Conservation (phyloP, 2,888 invertebrate genomes). For the Apotomis capreana region DNA sequence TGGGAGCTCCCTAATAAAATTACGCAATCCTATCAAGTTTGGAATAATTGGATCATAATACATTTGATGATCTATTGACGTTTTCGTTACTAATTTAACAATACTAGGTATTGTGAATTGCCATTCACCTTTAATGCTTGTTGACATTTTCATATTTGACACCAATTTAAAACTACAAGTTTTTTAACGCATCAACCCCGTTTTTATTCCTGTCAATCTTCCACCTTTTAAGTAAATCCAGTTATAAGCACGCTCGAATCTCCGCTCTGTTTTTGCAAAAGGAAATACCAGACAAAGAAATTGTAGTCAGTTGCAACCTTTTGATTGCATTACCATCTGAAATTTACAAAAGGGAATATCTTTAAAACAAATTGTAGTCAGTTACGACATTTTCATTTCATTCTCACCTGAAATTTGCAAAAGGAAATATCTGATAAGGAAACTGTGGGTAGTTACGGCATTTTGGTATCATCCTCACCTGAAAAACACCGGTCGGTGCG, state of each 20-base stretch:
- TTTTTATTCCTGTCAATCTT: conserved; percentile 11
- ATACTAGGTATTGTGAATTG: too few species aligned
- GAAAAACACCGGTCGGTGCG: conserved; percentile 42
- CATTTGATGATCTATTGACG: too few species aligned
- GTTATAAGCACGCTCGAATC: conserved; percentile 1
- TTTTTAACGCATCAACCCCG: neutral
- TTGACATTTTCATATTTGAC: too few species aligned
- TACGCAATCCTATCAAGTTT: too few species aligned
- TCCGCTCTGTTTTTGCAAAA: conserved; percentile 15
- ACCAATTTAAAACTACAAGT: neutral
- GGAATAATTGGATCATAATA: too few species aligned
- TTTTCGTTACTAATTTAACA: too few species aligned
- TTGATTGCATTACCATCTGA: conserved; percentile 18
- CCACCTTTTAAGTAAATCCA: conserved; percentile 22
- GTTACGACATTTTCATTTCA: too few species aligned
- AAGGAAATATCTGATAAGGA: conserved; percentile 8
- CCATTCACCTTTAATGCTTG: too few species aligned
- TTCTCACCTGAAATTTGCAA: neutral
- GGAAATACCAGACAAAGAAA: neutral
- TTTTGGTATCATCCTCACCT: conserved; percentile 14
- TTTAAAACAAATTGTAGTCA: too few species aligned
- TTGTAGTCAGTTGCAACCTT: neutral
- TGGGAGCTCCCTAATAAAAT: too few species aligned
- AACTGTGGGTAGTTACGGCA: neutral
- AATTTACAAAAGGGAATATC: neutral